Base-by-base conservation (phyloP, 2,888 invertebrate genomes). In the Euplagia quadripunctaria region DNA sequence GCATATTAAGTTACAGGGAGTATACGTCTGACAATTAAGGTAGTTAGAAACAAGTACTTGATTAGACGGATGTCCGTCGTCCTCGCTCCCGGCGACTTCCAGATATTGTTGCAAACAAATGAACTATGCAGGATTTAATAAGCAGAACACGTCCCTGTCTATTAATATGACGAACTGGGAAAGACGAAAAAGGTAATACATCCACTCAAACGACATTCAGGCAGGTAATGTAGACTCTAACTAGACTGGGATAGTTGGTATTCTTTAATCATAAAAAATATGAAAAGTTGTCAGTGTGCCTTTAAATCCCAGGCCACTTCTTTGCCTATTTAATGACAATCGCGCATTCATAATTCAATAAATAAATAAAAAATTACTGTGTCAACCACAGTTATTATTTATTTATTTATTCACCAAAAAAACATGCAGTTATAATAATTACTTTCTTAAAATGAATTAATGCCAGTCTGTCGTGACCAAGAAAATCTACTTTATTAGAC, bases 31-130 rank as follows among this genome's bases (percentile, higher is more conserved):
- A 79, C 85, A 93, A 92, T 93, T 88, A 89, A 83, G 89, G 89
- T 90, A 91, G 91, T 91, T 91, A 88, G 82, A 82, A 79, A 72
- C 76, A 82, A 85, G 84, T 83, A 82, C 87, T 87, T 92, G 92
- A 93, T 93, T 92, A 91, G 90, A 88, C 85, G 88, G 89, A 90
- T 89, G 90, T 88, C 87, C 88, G 87, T 80, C 82, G 80, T 88
- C 94, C 94, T 92, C 88, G 94, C 94, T 88, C 77, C 89, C 82
- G 94, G 94, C 91, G 80, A 88, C 82, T 85, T 87, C 85, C 83
- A 82, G 81, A 88, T 90, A 91, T 91, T 91, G 91, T 92, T 92
- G 87, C 87, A 83, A 90, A 90, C 90, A 90, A 91, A 89, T 89
- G 87, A 86, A 79, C 76, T 76, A 77, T 70, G 78, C 46, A 68